Evolutionary conservation across 2,888 invertebrate genomes (phyloP).

Genomic region (Spodoptera littoralis): DNA sequence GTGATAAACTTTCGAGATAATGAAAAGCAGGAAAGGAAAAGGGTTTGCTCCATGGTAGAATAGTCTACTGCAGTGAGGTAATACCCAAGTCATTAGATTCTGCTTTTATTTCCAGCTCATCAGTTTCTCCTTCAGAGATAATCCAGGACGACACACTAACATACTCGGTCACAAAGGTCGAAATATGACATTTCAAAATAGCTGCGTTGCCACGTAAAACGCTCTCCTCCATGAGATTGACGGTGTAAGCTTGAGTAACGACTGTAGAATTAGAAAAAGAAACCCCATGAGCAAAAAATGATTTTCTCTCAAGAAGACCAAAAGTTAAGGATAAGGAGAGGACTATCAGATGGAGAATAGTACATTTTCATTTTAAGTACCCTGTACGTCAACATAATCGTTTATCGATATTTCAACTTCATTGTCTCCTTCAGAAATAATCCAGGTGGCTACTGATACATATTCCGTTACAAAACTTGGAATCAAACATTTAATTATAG

Average conservation of each 20-base stretch:
- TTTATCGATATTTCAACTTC: slow-evolving; percentile 76
- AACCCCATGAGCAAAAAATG: slow-evolving; percentile 10
- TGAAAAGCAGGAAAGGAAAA: slow-evolving; percentile 43
- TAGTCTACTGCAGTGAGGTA: slow-evolving; percentile 17
- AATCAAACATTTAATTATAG: slow-evolving; percentile 93
- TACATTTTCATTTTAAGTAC: slow-evolving; percentile 60
- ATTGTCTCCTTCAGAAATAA: slow-evolving; percentile 90
- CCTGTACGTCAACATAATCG: slow-evolving; percentile 71
- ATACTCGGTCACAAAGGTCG: slow-evolving; percentile 97
- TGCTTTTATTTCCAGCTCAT: slow-evolving; percentile 84
- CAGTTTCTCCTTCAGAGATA: slow-evolving; percentile 91
- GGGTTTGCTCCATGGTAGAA: slow-evolving; percentile 34
- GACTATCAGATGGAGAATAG: slow-evolving; percentile 37
- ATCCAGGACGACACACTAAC: slow-evolving; percentile 96
- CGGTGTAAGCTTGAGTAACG: slow-evolving; percentile 95
- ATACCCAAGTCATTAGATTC: slow-evolving; percentile 82
- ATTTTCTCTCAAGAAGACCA: slow-evolving; percentile 4
- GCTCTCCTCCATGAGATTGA: slow-evolving; percentile 97
- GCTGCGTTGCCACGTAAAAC: slow-evolving; percentile 96
- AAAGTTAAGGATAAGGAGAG: slow-evolving; percentile 43
- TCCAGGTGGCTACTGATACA: slow-evolving; percentile 93
- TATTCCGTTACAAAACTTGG: slow-evolving; percentile 96
- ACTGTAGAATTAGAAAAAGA: slow-evolving; percentile 88
- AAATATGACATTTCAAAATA: slow-evolving; percentile 97
- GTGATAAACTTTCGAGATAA: slow-evolving; percentile 22